Percentiles rank a stretch among this genome's conserved stretches.
Conservation (phyloP, 1,140 invertebrate species). For the Vollenhovia emeryi region DNA sequence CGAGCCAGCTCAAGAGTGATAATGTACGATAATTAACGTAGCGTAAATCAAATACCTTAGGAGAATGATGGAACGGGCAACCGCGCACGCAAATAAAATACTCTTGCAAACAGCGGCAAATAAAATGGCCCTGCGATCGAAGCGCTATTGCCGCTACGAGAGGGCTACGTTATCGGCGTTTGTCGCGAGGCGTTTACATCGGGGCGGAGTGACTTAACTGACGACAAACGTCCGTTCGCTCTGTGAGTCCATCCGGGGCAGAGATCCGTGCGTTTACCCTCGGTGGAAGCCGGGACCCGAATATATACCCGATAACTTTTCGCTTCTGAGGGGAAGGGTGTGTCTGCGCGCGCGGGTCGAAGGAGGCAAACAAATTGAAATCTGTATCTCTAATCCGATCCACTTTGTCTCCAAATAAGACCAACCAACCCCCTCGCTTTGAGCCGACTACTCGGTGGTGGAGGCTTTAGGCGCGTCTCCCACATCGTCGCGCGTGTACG, state of each 20-base stretch:
- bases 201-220: slow-evolving; percentile 15
- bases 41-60: background rate
- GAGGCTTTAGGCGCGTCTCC: slow-evolving; percentile 66
- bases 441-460: slow-evolving; percentile 66
- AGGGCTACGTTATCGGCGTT: slow-evolving; percentile 28
- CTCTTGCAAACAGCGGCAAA: background rate
- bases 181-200: slow-evolving; percentile 49
- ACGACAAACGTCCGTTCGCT: slow-evolving; percentile 41
- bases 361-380: slow-evolving; percentile 79
- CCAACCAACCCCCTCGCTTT: slow-evolving; percentile 76
- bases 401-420: slow-evolving; percentile 81
- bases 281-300: slow-evolving; percentile 4
- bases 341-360: slow-evolving; percentile 35
- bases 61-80: background rate
- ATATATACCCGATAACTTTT: slow-evolving; percentile 57
- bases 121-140: slow-evolving; percentile 1
- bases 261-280: slow-evolving; percentile 49
- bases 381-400: slow-evolving; percentile 81
- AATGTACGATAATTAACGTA: background rate
- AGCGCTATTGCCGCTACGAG: slow-evolving; percentile 1
- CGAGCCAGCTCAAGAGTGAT: background rate
- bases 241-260: slow-evolving; percentile 43
- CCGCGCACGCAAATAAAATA: background rate
- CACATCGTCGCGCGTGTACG: slow-evolving; percentile 27
- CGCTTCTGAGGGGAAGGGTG: slow-evolving; percentile 20